These are phyloP conservation scores for Pachydiplax longipennis DNA, from an alignment of 2,888 invertebrate genomes.

Conservation along the genomic window DNA sequence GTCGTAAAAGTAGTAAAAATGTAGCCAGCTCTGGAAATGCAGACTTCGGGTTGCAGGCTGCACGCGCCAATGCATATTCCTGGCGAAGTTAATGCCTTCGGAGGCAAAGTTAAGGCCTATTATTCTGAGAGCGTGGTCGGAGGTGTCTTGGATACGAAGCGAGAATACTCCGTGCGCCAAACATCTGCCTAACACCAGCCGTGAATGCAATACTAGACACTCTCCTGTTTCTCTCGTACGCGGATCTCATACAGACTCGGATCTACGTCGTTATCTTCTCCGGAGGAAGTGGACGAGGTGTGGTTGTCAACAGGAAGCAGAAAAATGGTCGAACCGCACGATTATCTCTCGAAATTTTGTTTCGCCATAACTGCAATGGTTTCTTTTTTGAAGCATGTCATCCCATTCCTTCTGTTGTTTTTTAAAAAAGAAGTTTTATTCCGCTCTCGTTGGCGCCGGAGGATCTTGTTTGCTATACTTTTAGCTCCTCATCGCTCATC, in stretches of 20 bases:
- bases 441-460: neutral
- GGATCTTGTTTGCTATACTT: neutral
- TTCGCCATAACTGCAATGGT: neutral
- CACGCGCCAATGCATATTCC: neutral
- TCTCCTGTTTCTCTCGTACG: neutral
- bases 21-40: neutral
- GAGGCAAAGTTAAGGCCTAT: neutral
- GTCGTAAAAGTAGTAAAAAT: neutral
- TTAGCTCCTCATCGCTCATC: neutral
- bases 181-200: neutral
- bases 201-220: neutral
- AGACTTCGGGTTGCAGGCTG: neutral
- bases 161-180: neutral
- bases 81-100: neutral
- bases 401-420: neutral
- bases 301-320: constrained; percentile 33
- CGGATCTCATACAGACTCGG: neutral
- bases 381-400: neutral
- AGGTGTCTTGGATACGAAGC: neutral
- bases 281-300: neutral
- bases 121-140: neutral
- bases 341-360: neutral
- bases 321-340: neutral
- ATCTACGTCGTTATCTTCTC: neutral
- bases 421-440: neutral